These are phyloP conservation scores for Heterotis niloticus DNA, from an alignment of 2,113 vertebrate species.

Conservation along the genomic window DNA sequence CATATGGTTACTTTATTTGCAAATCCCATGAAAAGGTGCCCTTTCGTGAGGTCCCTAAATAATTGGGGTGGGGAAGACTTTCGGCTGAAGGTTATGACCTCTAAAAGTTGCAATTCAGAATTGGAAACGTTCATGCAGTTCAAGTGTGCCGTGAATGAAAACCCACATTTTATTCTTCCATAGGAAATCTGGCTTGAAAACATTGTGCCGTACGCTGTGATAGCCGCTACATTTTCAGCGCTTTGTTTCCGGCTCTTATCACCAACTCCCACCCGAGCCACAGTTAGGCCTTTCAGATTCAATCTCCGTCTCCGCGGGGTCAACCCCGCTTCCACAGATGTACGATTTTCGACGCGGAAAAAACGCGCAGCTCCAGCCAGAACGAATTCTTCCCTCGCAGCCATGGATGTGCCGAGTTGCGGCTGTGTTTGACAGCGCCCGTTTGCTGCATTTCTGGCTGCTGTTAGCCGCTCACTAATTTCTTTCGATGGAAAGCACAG, in stretches of 20 bases:
- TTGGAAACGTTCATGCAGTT: too few relatives aligned
- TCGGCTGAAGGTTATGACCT: constrained; percentile 1
- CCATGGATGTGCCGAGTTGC: constrained; percentile 3
- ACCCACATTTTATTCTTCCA: too few relatives aligned
- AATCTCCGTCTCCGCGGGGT: background rate
- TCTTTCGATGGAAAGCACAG: background rate
- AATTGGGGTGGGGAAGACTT: background rate
- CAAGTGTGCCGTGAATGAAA: too few relatives aligned
- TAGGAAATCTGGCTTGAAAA: too few relatives aligned
- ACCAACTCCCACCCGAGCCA: background rate
- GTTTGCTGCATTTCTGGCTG: background rate
- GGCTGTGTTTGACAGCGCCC: background rate
- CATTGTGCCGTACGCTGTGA: background rate
- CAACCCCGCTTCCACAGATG: background rate
- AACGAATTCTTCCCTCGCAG: constrained; percentile 5
- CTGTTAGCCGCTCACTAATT: constrained; percentile 15
- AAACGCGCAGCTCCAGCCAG: background rate
- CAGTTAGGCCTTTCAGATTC: constrained; percentile 13
- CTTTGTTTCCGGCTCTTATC: background rate
- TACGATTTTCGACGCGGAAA: background rate
- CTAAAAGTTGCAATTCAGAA: background rate
- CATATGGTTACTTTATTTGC: constrained; percentile 36
- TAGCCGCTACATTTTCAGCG: too few relatives aligned
- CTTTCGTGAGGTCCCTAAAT: constrained; percentile 17
- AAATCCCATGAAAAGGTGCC: constrained; percentile 19